Conservation (phyloP, 1,140 invertebrate species). For the Luehdorfia chinensis region DNA sequence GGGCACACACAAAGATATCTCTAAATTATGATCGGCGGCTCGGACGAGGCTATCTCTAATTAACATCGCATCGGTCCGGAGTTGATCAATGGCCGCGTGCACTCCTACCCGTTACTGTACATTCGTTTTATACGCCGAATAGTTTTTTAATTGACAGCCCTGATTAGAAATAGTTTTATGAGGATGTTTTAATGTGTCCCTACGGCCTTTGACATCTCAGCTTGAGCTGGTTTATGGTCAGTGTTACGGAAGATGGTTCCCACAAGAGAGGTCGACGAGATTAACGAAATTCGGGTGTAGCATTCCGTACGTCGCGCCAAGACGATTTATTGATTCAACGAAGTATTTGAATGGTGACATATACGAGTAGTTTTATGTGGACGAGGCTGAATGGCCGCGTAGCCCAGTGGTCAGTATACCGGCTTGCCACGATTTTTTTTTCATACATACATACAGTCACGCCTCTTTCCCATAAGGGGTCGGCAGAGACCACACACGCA, state of each 20-base stretch:
- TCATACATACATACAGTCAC: too few relatives aligned
- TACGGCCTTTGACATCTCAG: slow-evolving; percentile 14
- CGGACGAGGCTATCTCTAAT: slow-evolving; percentile 41
- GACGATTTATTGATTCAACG: too few relatives aligned
- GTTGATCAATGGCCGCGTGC: slow-evolving; percentile 18
- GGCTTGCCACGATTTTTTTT: too few relatives aligned
- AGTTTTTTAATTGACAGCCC: slow-evolving; percentile 35
- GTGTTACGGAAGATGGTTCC: background rate
- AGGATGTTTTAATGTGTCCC: slow-evolving; percentile 14
- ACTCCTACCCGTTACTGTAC: background rate
- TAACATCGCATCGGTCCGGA: slow-evolving; percentile 36
- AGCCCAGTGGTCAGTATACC: too few relatives aligned
- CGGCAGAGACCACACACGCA: too few relatives aligned
- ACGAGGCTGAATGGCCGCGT: too few relatives aligned
- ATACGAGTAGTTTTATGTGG: too few relatives aligned
- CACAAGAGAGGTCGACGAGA: too few relatives aligned
- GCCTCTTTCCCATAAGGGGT: too few relatives aligned
- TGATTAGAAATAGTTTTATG: slow-evolving; percentile 26
- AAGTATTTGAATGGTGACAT: too few relatives aligned
- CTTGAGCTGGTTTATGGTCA: background rate
- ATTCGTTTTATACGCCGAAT: slow-evolving; percentile 21
- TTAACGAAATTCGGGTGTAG: too few relatives aligned
- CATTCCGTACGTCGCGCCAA: too few relatives aligned
- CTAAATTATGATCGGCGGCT: slow-evolving; percentile 26
- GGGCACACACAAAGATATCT: slow-evolving; percentile 24